Conservation (phyloP, 35 echinoderm and acorn worm species). For the Hemicentrotus pulcherrimus region DNA sequence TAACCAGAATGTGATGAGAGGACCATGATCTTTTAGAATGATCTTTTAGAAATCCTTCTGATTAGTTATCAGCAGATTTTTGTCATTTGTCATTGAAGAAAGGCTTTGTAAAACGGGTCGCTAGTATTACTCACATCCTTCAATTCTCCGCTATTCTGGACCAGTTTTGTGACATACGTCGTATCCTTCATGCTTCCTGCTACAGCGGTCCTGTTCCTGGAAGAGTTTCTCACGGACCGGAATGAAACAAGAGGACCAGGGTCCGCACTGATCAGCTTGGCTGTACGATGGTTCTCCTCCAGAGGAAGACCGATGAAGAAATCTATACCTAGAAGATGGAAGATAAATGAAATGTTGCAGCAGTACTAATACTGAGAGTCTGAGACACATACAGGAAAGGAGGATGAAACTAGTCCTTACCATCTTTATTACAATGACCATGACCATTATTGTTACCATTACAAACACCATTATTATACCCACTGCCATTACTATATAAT, state of each 20-base stretch:
- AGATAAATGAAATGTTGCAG: not conserved
- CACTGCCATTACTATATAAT: no score
- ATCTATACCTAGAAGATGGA: constrained; percentile 61
- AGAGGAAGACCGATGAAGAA: constrained; percentile 68
- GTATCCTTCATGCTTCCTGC: not conserved
- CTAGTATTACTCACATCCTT: constrained; percentile 24
- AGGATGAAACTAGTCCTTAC: not conserved
- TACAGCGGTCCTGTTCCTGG: not conserved
- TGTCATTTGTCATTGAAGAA: no score
- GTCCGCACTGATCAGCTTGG: constrained; percentile 5
- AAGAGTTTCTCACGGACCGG: not conserved
- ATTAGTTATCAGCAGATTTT: no score
- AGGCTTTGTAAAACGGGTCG: no score
- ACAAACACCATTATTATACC: no score
- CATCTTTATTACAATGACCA: not conserved
- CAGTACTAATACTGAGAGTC: not conserved
- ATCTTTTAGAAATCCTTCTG: not conserved
- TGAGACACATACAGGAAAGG: not conserved
- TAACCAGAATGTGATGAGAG: not conserved
- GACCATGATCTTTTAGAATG: not conserved
- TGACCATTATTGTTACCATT: no score
- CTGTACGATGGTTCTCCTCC: constrained; percentile 55
- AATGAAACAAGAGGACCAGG: not conserved
- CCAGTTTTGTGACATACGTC: not conserved
- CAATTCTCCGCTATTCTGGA: constrained; percentile 13